Percentiles rank a stretch among this genome's conserved stretches.
phyloP scores from a whole-genome alignment of 2,888 invertebrate genomes.

The Ochlodes sylvanus region DNA sequence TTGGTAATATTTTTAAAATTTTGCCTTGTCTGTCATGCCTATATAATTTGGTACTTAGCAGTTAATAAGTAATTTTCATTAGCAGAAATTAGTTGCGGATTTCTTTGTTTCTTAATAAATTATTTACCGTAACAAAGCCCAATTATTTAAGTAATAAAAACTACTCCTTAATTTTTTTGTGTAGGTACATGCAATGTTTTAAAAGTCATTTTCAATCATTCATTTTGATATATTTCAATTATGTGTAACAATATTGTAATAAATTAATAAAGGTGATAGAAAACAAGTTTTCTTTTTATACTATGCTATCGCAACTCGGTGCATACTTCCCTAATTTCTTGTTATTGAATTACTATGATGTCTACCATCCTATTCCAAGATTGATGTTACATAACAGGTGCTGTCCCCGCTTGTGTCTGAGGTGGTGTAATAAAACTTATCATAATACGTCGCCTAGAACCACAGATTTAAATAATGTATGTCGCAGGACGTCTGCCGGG shows the following conservation, averaged over 20 bases:
- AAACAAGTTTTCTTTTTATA: background rate
- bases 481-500: too few relatives aligned
- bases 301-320: too few relatives aligned
- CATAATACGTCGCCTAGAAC: too few relatives aligned
- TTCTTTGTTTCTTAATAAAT: background rate
- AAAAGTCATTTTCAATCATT: background rate
- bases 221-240: background rate
- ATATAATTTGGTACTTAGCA: background rate
- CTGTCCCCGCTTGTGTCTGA: too few relatives aligned
- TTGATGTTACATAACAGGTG: too few relatives aligned
- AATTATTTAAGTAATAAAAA: background rate
- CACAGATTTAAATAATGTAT: too few relatives aligned
- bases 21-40: background rate
- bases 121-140: background rate
- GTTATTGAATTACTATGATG: too few relatives aligned
- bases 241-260: slow-evolving; percentile 1
- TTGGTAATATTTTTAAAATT: background rate
- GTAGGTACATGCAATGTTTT: background rate
- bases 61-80: too few relatives aligned
- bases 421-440: too few relatives aligned
- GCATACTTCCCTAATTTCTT: too few relatives aligned
- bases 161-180: too few relatives aligned
- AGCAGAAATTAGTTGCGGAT: background rate
- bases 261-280: slow-evolving; percentile 3
- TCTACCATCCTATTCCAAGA: too few relatives aligned